These are phyloP conservation scores for Galerucella pusilla DNA, from an alignment of 2,888 invertebrate genomes.

Conservation along the genomic window DNA sequence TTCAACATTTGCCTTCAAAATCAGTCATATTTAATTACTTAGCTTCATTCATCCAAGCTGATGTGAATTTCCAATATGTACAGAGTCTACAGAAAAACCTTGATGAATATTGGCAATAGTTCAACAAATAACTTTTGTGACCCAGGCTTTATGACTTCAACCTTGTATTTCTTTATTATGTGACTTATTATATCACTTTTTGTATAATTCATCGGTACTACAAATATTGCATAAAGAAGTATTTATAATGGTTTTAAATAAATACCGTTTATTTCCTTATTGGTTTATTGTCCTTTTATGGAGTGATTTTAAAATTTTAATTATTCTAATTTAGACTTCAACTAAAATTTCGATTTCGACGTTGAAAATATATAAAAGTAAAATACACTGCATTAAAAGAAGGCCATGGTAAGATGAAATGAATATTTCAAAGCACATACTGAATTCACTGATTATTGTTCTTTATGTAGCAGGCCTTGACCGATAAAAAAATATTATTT, in stretches of 20 bases:
- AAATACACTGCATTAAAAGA: neutral
- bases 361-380: neutral
- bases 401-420: neutral
- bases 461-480: too few species aligned
- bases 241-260: neutral
- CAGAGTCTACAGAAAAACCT: neutral
- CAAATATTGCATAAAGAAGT: neutral
- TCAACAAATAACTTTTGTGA: neutral
- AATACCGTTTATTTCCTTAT: too few species aligned
- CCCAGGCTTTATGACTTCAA: neutral
- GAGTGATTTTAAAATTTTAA: too few species aligned
- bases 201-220: neutral
- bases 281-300: too few species aligned
- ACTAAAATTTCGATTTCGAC: too few species aligned
- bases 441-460: neutral
- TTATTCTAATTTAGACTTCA: too few species aligned
- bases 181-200: constrained; percentile 6
- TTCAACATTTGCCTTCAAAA: too few species aligned
- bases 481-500: too few species aligned
- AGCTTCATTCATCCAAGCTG: too few species aligned
- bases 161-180: constrained; percentile 1
- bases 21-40: too few species aligned
- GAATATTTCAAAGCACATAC: neutral
- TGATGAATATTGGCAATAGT: neutral
- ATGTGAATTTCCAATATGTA: too few species aligned